A percentile compares a stretch with the other conserved stretches of the same genome.
Evolutionary conservation across 92 coral and sea anemone species (phyloP).

Genomic region (Porites rus): DNA sequence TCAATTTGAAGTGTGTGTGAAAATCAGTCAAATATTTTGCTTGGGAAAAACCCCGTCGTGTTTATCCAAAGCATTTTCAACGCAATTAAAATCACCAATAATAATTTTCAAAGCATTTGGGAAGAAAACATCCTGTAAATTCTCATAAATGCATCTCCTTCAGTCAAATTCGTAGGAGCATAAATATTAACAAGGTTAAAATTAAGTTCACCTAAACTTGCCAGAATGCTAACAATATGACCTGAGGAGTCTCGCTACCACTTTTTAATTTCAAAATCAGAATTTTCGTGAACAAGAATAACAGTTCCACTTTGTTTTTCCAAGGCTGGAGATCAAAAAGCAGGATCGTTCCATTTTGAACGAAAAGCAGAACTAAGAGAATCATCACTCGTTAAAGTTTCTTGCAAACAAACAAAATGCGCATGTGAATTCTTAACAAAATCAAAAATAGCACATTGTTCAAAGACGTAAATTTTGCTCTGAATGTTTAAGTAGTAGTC

Average conservation of each 20-base stretch:
- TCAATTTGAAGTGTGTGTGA: not conserved
- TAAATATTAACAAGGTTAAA: conserved; percentile 4
- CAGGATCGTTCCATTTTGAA: not conserved
- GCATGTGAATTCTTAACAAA: no score
- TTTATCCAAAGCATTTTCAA: not conserved
- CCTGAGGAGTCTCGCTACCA: conserved; percentile 12
- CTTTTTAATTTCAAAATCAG: not conserved
- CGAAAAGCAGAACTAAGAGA: not conserved
- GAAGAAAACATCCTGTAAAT: not conserved
- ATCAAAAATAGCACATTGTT: not conserved
- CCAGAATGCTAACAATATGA: not conserved
- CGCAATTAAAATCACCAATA: conserved; percentile 4
- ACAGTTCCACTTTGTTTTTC: conserved; percentile 22
- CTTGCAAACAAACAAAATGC: conserved; percentile 15
- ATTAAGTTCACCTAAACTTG: not conserved
- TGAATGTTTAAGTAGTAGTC: no score
- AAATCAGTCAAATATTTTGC: not conserved
- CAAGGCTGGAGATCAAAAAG: conserved; percentile 25
- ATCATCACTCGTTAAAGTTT: not conserved
- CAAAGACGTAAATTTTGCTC: not conserved
- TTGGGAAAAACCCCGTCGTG: not conserved
- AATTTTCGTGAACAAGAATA: not conserved
- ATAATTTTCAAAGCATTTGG: not conserved
- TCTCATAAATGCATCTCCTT: not conserved
- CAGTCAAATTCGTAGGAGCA: not conserved